Base-by-base conservation (phyloP, 1,140 invertebrate species). In the Drosophila lowei region DNA sequence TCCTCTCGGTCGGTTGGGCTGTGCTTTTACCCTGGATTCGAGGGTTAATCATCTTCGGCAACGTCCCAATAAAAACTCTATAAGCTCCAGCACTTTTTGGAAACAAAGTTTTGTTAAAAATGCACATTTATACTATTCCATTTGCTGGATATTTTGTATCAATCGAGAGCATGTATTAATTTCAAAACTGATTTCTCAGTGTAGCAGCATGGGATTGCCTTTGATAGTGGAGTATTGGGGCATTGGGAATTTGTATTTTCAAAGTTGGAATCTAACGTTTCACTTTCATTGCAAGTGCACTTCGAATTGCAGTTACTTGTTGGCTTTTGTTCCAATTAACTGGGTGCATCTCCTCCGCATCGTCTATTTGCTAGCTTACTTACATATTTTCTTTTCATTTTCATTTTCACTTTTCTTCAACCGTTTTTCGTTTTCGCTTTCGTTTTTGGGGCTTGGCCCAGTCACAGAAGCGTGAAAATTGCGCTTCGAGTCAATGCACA, bases 391-490 rank as follows among this genome's bases (percentile, higher is more conserved):
- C 5, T 9, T 23, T 9, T 56, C 21, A 16, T 18, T 47, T 54
- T 55, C 46, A 43, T 43, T 59, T 54, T 15, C 16, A 28, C 41
- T 25, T 18, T 13, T 18, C 18, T 34, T 16, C 25, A 48, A 46
- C 34, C 60, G 58, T 72, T 79, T 72, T 66, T 72, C 80, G 84
- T 25, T 80, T 77, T 65, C 81, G 65, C 70, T 85, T 85, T 85
- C 70, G 47, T 48, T 73, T 73, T 52, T 28, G 52, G 61, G 62
- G 56, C 61, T 60, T 52, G 56, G 54, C 49, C 58, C 72, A 70
- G 43, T 55, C 78, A 79, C 16, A 84, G 72, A 55, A 79, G 80
- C 81, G 70, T 86, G 43, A 72, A 85, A 85, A 85, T 80, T 50
- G 80, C 67, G 77, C 77, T 73, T 76, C 59, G 72, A 70, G 38